Evolutionary conservation across 2,797 vertebrate species (phyloP), one percentile per base, ranked within the genome.

Genomic region (Lerista edwardsae): DNA sequence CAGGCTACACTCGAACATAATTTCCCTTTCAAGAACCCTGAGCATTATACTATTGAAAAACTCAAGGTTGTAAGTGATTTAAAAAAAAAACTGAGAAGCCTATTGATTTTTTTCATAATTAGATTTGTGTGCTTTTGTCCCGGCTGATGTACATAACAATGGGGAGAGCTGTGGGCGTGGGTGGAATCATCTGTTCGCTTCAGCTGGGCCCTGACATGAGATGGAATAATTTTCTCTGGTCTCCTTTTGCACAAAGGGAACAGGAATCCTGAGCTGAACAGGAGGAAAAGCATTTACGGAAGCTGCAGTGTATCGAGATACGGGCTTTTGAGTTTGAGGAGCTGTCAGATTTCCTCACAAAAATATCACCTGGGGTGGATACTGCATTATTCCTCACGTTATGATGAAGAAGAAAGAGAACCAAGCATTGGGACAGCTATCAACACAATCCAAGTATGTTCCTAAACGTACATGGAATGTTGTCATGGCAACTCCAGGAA

Each of bases 241-340:
- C 25, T 82, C 27, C 80, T 75, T 85, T 88, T 88, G 85, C 51
- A 82, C 65, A 23, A 74, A 47, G 36, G 47, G 83, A 87, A 79
- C 19, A 86, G 84, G 29, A 83, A 71, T 31, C 29, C 14, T 64
- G 3, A 0, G 2, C 74, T 39, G 17, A 62, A 88, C 11, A 75
- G 87, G 85, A 57, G 15, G 27, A 21, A 4, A 29, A 61, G 39
- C 1, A 83, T 90, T 71, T 64, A 25, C 0, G 4, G 0, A 62
- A 9, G 27, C 6, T 72, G 25, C 23, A 86, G 14, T 61, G 39
- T 51, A 75, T 64, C n/a, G 68, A 55, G 9, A 69, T 69, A 80
- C 12, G 29, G 21, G 84, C 68, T 65, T 69, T 83, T 29, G 65
- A 80, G 64, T 3, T 71, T 29, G 62, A 83, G 39, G 65, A 15